Percentiles rank a stretch among this genome's conserved stretches.
These are phyloP conservation scores for Bembecia ichneumoniformis DNA, from an alignment of 2,888 invertebrate species.

Conservation along the genomic window DNA sequence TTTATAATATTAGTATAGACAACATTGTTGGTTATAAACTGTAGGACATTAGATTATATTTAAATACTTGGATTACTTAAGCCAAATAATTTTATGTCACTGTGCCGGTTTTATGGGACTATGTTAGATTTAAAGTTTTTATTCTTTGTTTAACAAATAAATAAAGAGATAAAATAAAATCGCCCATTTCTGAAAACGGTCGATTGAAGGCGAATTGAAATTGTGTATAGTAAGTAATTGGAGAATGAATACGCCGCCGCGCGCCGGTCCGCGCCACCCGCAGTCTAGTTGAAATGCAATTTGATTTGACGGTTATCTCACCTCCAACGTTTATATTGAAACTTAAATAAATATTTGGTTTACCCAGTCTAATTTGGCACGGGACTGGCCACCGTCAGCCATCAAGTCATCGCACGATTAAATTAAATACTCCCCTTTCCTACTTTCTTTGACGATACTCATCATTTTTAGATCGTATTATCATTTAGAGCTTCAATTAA, in stretches of 20 bases:
- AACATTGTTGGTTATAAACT: no score
- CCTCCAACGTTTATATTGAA: conserved; percentile 70
- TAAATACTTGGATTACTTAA: no score
- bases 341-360: conserved; percentile 69
- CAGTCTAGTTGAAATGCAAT: conserved; percentile 58
- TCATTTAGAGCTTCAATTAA: no score
- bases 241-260: not conserved
- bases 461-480: no score
- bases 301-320: conserved; percentile 67
- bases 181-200: not conserved
- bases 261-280: conserved; percentile 46
- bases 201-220: not conserved
- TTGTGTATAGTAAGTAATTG: not conserved
- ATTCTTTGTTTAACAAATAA: no score
- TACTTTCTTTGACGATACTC: no score
- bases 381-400: conserved; percentile 39
- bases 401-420: not conserved
- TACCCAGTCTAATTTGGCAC: conserved; percentile 70
- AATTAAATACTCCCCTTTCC: conserved; percentile 20
- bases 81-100: no score
- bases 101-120: no score
- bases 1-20: no score
- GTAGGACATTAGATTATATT: no score
- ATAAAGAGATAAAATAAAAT: no score
- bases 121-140: no score